Evolutionary conservation across 1,140 invertebrate genomes (phyloP), one percentile per base, ranked within the genome.

Genomic region (Drosophila punjabiensis): DNA sequence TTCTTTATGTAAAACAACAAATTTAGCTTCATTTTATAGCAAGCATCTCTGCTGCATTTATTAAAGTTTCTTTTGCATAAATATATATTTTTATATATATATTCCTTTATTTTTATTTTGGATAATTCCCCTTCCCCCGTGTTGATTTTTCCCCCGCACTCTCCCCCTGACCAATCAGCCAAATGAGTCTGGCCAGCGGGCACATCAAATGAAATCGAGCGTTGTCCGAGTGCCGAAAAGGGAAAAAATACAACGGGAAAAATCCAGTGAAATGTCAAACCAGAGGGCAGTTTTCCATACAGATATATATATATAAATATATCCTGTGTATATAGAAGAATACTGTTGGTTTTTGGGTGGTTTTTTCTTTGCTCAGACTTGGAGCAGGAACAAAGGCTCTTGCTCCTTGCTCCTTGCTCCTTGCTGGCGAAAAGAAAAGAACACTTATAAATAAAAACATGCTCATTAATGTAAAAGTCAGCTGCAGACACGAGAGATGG

Each of bases 401-500:
- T n/a, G n/a, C n/a, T n/a, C n/a, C n/a, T n/a, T n/a, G n/a, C n/a
- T n/a, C n/a, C n/a, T n/a, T n/a, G n/a, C n/a, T n/a, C n/a, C n/a
- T 20, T 45, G 43, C 24, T 41, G 39, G 47, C 11, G 43, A 60
- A 41, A 65, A 74, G 65, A 75, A 84, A 74, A 28, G 64, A 88
- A 79, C 74, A 89, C 70, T 88, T 88, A 89, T 88, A 89, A 88
- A 88, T 88, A 89, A 88, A 85, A 89, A 90, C 86, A 89, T 90
- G 85, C 81, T 89, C 85, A 89, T 89, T 90, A 90, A 90, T 85
- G 71, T 88, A 89, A 88, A 81, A 88, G 85, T 88, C 85, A 79
- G 81, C 50, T 50, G 52, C 68, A 59, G 61, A 53, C 59, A 55
- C 50, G 67, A 64, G 24, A 24, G 24, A 24, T 24, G 24, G 16